Evolutionary conservation across 2,113 vertebrate genomes (phyloP), one percentile per base, ranked within the genome.

Genomic region (Leiothrix lutea): DNA sequence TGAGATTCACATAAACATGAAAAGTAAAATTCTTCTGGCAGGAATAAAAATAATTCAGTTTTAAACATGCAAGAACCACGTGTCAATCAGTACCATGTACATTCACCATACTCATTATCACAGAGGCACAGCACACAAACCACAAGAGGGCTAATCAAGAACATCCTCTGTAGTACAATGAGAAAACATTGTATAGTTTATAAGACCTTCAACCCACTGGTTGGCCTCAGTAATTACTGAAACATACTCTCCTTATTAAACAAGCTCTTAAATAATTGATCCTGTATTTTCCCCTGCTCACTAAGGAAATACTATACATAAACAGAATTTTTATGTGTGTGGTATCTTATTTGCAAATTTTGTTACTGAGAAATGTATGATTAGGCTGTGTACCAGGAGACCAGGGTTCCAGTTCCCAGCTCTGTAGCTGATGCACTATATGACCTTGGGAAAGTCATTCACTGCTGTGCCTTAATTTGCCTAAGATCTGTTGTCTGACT

Each of bases 291-390:
- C 65, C 92, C 57, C 90, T 86, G 36, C 73, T 94, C 67, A 72
- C 78, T 81, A 79, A 94, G 73, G 94, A 96, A 86, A 91, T 88
- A 70, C n/a, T 71, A 86, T 83, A 88, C 91, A 77, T 67, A 95
- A 90, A 65, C 71, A 96, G 91, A 95, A 67, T 69, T 89, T 57
- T 97, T 94, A 97, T 90, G 84, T 25, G 6, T 96, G 65, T 80
- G 60, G 73, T 38, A 19, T 89, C 80, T 93, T 94, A 96, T 97
- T 97, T 97, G 92, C 95, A 97, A 95, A 95, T 89, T 92, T 92
- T 86, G 6, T 48, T 81, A 6, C 11, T 70, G 67, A 80, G 75
- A 80, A 92, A 77, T 80, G 20, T 66, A 19, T 97, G 96, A 97
- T 92, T 90, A 82, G 66, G 24, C 45, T 79, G 36, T 65, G 65